Evolutionary conservation across 2,113 vertebrate genomes (phyloP).

Genomic region (Rousettus leschenaultii): DNA sequence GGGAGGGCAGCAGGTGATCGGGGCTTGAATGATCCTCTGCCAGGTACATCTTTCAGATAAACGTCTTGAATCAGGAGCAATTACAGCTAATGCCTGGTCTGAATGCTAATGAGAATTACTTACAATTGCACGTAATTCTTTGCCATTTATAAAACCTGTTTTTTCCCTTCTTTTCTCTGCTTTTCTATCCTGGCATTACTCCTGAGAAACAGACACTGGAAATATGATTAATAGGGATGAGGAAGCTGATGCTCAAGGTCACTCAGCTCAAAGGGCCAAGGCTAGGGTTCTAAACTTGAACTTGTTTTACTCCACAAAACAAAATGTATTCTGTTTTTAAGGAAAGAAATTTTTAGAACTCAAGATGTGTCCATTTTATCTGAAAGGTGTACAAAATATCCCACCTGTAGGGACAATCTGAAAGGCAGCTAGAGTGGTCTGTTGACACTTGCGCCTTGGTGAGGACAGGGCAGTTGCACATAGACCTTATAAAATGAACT

Average conservation of each 20-base stretch:
- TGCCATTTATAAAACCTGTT: slow-evolving; percentile 29
- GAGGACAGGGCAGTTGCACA: not conserved
- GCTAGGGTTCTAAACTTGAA: not conserved
- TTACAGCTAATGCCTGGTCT: slow-evolving; percentile 54
- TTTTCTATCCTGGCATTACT: slow-evolving; percentile 1
- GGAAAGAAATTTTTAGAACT: not conserved
- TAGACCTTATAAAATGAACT: not conserved
- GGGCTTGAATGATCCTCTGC: slow-evolving; percentile 54
- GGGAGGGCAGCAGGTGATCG: slow-evolving; percentile 67
- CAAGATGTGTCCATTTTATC: not conserved
- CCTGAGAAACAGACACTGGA: not conserved
- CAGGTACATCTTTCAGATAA: slow-evolving; percentile 67
- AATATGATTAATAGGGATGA: not conserved
- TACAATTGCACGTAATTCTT: slow-evolving; percentile 61
- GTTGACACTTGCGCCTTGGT: not conserved
- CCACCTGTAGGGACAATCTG: not conserved
- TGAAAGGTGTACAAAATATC: not conserved
- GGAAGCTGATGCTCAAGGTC: not conserved
- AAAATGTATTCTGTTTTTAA: not conserved
- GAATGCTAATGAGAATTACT: slow-evolving; percentile 68
- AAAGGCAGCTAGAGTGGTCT: not conserved
- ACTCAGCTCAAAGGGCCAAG: not conserved
- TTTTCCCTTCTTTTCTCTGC: not conserved
- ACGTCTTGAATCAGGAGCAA: slow-evolving; percentile 57
- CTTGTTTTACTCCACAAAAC: not conserved